Evolutionary conservation across 2,797 vertebrate genomes (phyloP).

Genomic region (Mormyrus proboscirostris): DNA sequence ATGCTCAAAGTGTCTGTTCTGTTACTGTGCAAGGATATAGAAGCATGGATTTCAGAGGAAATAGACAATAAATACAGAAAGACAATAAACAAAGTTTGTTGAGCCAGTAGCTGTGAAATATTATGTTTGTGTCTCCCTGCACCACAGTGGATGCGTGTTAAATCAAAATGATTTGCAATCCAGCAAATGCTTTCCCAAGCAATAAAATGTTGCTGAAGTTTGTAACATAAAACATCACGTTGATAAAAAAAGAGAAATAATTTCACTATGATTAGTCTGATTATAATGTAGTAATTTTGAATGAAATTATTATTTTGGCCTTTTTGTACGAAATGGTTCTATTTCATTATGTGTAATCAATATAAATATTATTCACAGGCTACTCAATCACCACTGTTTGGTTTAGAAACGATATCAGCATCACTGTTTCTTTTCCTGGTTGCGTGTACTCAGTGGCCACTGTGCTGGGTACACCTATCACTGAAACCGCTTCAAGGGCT

Average conservation of each 20-base stretch:
- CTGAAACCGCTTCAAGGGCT: neutral
- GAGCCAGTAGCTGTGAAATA: neutral
- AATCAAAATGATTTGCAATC: neutral
- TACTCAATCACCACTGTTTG: neutral
- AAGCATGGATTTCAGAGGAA: neutral
- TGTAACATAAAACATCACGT: neutral
- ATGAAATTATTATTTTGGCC: neutral
- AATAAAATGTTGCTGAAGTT: neutral
- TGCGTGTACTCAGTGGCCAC: neutral
- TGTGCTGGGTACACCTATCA: neutral
- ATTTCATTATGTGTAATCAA: conserved; percentile 9
- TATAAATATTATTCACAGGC: neutral
- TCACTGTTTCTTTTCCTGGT: neutral
- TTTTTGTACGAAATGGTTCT: neutral
- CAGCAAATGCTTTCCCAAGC: neutral
- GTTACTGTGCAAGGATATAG: neutral
- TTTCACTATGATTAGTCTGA: neutral
- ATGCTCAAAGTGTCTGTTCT: neutral
- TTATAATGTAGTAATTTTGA: neutral
- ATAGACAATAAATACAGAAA: neutral
- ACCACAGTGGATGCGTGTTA: neutral
- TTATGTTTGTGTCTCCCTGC: neutral
- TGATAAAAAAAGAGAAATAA: neutral
- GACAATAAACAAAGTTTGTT: neutral
- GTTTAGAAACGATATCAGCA: neutral